phyloP scores from a whole-genome alignment of 2,113 vertebrate species.

The mouse (Mus musculus) region GRCm39 chr12:79885001-79885500 shows the following conservation, averaged over 20 bases:
- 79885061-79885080: conserved; percentile 70
- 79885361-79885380: not conserved
- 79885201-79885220: conserved; percentile 87
- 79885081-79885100: conserved; percentile 85
- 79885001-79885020: not conserved
- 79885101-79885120: conserved; percentile 85
- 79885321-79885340: conserved; percentile 75
- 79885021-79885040: not conserved
- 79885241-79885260: conserved; percentile 85
- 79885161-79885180: conserved; percentile 73
- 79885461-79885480: not conserved
- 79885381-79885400: not conserved
- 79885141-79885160: conserved; percentile 84
- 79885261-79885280: conserved; percentile 88
- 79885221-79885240: conserved; percentile 87
- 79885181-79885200: conserved; percentile 84
- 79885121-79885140: conserved; percentile 75
- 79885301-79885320: conserved; percentile 79
- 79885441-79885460: not conserved
- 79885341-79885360: not conserved
- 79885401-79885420: not conserved
- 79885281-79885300: conserved; percentile 88
- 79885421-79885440: not conserved
- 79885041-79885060: not conserved
- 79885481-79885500: not conserved